Conservation (phyloP, 2,113 vertebrate species). For the Cygnus atratus region DNA sequence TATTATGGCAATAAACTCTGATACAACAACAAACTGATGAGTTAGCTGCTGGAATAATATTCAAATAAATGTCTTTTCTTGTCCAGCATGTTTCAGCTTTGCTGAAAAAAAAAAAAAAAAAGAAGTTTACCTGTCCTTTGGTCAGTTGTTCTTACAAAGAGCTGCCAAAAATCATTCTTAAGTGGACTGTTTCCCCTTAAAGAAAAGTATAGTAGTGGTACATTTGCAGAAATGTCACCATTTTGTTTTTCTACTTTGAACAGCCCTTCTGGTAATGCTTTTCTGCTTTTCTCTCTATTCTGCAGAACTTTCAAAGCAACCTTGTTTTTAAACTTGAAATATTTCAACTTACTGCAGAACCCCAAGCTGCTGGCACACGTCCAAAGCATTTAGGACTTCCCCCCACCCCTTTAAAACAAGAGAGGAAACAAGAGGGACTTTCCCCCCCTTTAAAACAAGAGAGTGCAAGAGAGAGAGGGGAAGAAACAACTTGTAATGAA, state of each 20-base stretch:
- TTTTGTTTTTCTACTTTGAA: background rate
- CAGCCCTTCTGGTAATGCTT: background rate
- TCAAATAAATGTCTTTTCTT: background rate
- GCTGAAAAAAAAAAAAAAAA: background rate
- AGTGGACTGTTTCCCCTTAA: background rate
- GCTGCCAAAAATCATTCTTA: background rate
- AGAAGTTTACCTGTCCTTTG: background rate
- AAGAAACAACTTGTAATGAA: conserved; percentile 29
- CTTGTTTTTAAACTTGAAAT: conserved; percentile 7
- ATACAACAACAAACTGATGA: background rate
- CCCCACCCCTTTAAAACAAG: background rate
- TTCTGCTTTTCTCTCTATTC: background rate
- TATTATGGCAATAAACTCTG: background rate
- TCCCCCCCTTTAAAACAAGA: background rate
- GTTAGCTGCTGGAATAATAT: background rate
- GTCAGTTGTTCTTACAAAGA: background rate
- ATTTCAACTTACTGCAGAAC: background rate
- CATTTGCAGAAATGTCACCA: background rate
- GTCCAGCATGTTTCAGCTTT: background rate
- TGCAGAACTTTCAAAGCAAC: background rate
- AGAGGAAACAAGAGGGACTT: background rate
- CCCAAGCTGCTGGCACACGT: background rate
- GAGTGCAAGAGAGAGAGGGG: background rate
- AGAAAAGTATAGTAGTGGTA: background rate
- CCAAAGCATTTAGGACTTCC: conserved; percentile 3